A percentile compares a stretch with the other conserved stretches of the same genome.
phyloP scores from a whole-genome alignment of 2,113 vertebrate genomes.

The Nibea coibor region DNA sequence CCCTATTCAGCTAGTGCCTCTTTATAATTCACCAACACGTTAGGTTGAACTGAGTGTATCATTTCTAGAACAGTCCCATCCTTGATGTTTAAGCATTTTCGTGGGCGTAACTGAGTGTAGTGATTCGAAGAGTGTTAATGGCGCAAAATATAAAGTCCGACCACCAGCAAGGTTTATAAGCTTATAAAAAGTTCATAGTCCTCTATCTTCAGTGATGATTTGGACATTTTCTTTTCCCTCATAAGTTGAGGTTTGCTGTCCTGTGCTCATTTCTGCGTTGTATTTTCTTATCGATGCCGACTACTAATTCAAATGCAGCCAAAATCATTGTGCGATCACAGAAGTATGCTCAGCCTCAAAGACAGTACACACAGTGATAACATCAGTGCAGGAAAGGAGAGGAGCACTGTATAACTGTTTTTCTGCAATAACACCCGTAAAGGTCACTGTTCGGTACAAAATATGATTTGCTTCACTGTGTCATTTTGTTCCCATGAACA shows the following conservation, averaged over 20 bases:
- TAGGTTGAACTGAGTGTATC: not conserved
- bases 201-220: not conserved
- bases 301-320: not conserved
- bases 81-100: not conserved
- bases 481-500: conserved; percentile 14
- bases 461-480: not conserved
- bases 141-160: not conserved
- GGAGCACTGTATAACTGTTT: conserved; percentile 4
- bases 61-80: not conserved
- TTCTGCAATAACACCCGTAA: not conserved
- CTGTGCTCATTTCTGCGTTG: not conserved
- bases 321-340: not conserved
- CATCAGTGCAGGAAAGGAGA: not conserved
- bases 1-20: conserved; percentile 59
- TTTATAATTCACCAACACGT: conserved; percentile 51
- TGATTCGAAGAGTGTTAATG: not conserved
- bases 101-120: not conserved
- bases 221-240: not conserved
- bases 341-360: not conserved
- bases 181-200: not conserved
- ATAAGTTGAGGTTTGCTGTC: not conserved
- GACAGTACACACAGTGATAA: not conserved
- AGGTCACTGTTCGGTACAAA: not conserved
- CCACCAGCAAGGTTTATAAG: not conserved
- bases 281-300: not conserved